A percentile compares a stretch with the other conserved stretches of the same genome.
phyloP scores from a whole-genome alignment of 2,113 vertebrate species.

The Lethenteron reissneri region DNA sequence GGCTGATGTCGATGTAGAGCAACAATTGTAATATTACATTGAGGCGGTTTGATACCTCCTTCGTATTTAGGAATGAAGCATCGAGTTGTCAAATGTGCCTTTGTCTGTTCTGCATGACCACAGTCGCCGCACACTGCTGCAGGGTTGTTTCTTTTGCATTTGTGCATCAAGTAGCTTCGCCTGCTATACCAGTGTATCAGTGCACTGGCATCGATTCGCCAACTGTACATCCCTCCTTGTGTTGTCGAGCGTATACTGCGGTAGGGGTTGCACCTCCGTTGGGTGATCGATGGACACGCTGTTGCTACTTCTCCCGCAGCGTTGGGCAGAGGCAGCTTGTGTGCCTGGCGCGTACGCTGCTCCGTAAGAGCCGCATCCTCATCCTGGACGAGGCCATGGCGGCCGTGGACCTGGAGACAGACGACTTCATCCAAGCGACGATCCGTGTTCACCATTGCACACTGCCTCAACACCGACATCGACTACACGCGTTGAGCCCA shows the following conservation, averaged over 20 bases:
- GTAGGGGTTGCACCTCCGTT: neutral
- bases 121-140: no score
- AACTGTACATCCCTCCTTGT: no score
- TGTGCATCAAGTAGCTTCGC: no score
- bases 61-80: no score
- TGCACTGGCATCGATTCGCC: no score
- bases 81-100: no score
- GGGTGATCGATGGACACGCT: neutral
- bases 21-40: no score
- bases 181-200: no score
- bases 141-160: no score
- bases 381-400: conserved; percentile 82
- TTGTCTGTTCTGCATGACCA: no score
- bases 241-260: neutral
- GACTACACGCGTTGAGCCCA: conserved; percentile 49
- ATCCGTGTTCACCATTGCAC: conserved; percentile 77
- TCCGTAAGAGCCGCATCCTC: conserved; percentile 64
- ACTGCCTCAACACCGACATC: conserved; percentile 73
- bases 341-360: conserved; percentile 62
- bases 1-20: no score
- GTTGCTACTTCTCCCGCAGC: conserved; percentile 18
- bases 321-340: conserved; percentile 74
- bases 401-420: conserved; percentile 78
- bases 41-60: no score
- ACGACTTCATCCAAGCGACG: conserved; percentile 60